phyloP scores from a whole-genome alignment of 2,888 invertebrate species.

The Stenodema calcarata region DNA sequence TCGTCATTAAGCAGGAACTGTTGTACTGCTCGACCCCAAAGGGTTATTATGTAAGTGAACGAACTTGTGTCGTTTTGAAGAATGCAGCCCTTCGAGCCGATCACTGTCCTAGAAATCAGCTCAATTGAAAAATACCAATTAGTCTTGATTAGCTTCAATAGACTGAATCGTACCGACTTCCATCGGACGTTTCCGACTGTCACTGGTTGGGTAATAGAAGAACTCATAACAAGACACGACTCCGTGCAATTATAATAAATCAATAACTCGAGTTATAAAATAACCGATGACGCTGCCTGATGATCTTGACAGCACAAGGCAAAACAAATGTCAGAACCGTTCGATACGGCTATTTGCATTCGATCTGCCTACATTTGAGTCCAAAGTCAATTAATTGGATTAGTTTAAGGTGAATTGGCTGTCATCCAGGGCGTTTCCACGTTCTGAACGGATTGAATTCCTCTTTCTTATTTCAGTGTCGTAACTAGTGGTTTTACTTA shows the following conservation, averaged over 20 bases:
- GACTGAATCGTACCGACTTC: not conserved
- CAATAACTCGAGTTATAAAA: not conserved
- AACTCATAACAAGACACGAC: not conserved
- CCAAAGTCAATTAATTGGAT: not conserved
- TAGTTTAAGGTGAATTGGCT: not conserved
- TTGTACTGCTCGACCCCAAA: too few relatives aligned
- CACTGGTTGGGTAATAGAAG: not conserved
- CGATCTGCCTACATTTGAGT: not conserved
- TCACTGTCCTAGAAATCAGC: not conserved
- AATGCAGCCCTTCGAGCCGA: not conserved
- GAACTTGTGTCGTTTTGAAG: not conserved
- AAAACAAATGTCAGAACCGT: not conserved
- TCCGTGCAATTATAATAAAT: not conserved
- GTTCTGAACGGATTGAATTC: not conserved
- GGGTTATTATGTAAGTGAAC: too few relatives aligned
- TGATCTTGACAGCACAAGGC: not conserved
- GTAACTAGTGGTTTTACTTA: too few relatives aligned
- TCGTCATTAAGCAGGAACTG: too few relatives aligned
- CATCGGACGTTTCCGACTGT: not conserved
- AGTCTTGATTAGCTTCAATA: not conserved
- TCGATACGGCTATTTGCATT: not conserved
- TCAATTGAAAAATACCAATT: not conserved
- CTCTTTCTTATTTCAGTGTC: too few relatives aligned
- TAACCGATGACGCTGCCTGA: not conserved
- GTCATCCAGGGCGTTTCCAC: not conserved